phyloP scores from a whole-genome alignment of 1,140 invertebrate species.

The Oedothorax gibbosus region DNA sequence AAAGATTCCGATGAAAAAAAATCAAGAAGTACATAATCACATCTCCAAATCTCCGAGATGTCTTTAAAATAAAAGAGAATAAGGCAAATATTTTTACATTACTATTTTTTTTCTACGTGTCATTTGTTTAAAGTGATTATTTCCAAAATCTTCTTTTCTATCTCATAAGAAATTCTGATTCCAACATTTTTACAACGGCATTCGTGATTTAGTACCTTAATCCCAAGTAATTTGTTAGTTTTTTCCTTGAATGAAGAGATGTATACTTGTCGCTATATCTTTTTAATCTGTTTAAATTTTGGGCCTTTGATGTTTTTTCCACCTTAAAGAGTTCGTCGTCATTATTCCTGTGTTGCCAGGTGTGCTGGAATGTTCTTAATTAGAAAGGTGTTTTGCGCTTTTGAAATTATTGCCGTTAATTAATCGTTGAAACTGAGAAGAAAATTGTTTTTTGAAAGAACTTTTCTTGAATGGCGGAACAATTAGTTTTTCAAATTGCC shows the following conservation, averaged over 20 bases:
- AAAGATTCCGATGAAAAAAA: no score
- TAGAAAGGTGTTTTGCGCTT: neutral
- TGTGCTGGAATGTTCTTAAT: conserved; percentile 28
- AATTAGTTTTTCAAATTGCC: no score
- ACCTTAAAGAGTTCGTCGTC: conserved; percentile 1
- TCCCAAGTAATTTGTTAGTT: neutral
- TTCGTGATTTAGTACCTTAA: conserved; percentile 27
- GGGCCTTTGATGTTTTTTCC: neutral
- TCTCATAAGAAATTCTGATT: conserved; percentile 6
- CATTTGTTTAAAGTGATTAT: neutral
- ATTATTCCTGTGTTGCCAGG: conserved; percentile 32
- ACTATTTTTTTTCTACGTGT: neutral
- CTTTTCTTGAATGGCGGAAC: no score
- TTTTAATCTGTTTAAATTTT: conserved; percentile 29
- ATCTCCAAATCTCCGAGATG: no score
- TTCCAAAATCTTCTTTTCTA: conserved; percentile 13
- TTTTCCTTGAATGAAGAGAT: neutral
- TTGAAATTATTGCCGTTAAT: conserved; percentile 32
- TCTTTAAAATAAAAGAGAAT: no score
- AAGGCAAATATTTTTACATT: no score
- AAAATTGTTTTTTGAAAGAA: neutral
- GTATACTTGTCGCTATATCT: neutral
- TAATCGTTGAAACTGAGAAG: conserved; percentile 5
- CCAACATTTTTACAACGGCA: conserved; percentile 3
- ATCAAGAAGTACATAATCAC: no score